These are phyloP conservation scores for Myiozetetes cayanensis DNA, from an alignment of 2,113 vertebrate species.

Conservation along the genomic window DNA sequence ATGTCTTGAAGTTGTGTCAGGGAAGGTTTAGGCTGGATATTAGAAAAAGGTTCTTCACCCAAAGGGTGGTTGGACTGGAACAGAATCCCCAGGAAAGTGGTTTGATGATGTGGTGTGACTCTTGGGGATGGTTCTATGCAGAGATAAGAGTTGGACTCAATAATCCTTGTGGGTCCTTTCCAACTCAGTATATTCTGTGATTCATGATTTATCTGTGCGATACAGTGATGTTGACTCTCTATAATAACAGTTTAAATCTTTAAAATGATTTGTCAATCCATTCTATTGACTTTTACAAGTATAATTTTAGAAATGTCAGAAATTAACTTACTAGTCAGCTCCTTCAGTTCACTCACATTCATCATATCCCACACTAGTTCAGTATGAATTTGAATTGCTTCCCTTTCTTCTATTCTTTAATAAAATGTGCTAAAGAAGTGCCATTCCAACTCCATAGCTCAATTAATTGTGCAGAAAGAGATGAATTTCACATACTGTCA, in stretches of 20 bases:
- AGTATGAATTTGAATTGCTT: neutral
- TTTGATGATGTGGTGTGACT: neutral
- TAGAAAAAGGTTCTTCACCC: neutral
- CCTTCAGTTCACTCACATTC: neutral
- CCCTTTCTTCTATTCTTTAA: neutral
- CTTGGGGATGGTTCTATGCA: neutral
- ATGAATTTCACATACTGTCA: neutral
- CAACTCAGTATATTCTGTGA: neutral
- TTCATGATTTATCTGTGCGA: neutral
- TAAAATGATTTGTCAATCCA: neutral
- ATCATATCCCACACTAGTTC: neutral
- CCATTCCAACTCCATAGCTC: neutral
- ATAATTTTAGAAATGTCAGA: neutral
- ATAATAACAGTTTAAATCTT: neutral
- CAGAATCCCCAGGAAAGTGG: neutral
- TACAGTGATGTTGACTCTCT: neutral
- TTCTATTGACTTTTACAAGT: neutral
- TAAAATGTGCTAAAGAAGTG: neutral
- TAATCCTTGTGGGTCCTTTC: neutral
- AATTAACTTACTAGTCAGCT: neutral
- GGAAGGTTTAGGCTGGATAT: neutral
- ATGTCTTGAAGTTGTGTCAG: neutral
- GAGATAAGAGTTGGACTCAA: neutral
- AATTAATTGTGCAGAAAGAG: neutral
- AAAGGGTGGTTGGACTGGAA: neutral